Base-by-base conservation (phyloP, 2,888 invertebrate genomes). In the Sesamia inferens region DNA sequence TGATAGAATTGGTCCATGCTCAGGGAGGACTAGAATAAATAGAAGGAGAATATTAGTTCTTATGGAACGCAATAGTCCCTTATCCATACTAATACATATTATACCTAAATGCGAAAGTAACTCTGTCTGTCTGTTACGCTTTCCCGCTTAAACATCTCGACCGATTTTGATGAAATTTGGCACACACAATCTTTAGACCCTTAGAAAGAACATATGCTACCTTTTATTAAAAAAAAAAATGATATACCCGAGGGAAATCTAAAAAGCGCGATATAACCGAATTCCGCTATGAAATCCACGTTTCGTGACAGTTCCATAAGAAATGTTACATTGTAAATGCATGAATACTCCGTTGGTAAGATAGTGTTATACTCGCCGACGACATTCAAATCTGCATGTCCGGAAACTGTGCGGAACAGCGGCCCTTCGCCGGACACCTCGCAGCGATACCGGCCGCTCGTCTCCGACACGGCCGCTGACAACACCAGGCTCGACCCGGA, bases 361-460 rank as follows among this genome's bases (percentile, higher is more conserved):
- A 58, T 67, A 44, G 67, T 57, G 19, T 58, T 16, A 57, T 44
- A 93, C 97, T 96, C 92, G 97, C 97, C 97, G 71, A 97, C 97
- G 85, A 97, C 97, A 81, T 95, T 90, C 97, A 97, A 97, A 90
- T 97, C 97, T 78, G 97, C 97, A 90, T 97, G 97, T 88, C 97
- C 97, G 75, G 97, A 97, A 78, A 97, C 97, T 44, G 97, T 97
- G 88, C 97, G 97, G 92, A 98, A 98, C 79, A 97, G 97, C 57
- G 98, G 98, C 74, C 97, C 96, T 91, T 98, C 97, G 44, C 97
- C 98, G 69, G 97, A 97, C 78, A 98, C 97, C 91, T 98, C 97
- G 90, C 97, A 98, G 83, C 97, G 96, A 92, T 97, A 98, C 70
- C 97, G 96, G 62, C 98, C 98, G 68, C 97, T 96, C 74, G 97